Evolutionary conservation across 1,140 invertebrate genomes (phyloP).

Genomic region (Alviniconcha marisindica): DNA sequence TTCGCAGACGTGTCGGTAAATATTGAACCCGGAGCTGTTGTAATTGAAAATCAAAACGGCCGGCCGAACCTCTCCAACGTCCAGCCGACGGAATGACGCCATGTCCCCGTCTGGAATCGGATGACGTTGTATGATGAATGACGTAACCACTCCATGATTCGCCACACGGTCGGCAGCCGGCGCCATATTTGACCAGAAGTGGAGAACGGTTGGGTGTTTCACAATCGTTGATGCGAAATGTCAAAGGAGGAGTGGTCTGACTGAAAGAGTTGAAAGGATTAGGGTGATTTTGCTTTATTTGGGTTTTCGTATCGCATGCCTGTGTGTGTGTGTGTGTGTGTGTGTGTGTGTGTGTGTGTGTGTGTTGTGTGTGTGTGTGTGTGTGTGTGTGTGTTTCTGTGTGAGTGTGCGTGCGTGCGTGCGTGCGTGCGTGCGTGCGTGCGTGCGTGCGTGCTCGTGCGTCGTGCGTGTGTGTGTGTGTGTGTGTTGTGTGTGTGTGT

Average conservation of each 20-base stretch:
- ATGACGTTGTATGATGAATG: background rate
- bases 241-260: background rate
- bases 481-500: no score
- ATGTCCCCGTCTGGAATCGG: background rate
- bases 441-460: no score
- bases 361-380: no score
- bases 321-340: no score
- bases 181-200: background rate
- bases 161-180: background rate
- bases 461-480: no score
- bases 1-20: constrained; percentile 9
- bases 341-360: no score
- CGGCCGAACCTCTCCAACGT: no score
- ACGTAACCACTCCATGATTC: background rate
- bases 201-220: background rate
- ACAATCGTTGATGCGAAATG: background rate
- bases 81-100: no score
- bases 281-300: background rate
- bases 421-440: no score
- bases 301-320: no score
- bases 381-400: no score
- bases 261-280: constrained; percentile 18
- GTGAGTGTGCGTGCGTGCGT: no score
- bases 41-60: constrained; percentile 11
- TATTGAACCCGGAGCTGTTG: constrained; percentile 9